These are phyloP conservation scores for Crossoptilon crossoptilon DNA, from an alignment of 2,797 vertebrate genomes.

Conservation along the genomic window DNA sequence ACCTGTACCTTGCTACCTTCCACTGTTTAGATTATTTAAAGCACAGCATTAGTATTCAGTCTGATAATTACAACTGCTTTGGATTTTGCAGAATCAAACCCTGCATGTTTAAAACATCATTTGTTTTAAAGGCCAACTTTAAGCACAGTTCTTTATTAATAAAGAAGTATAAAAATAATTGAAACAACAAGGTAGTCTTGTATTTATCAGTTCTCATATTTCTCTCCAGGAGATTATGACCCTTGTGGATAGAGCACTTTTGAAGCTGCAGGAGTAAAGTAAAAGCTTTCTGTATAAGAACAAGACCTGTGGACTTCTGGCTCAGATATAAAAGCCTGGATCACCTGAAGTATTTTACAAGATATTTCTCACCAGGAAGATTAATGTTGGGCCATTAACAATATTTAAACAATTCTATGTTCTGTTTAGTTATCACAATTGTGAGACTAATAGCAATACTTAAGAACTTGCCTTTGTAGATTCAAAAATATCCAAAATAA, in stretches of 20 bases:
- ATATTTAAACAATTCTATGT: neutral
- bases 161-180: conserved; percentile 21
- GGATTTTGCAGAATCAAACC: neutral
- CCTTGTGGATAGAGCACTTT: conserved; percentile 43
- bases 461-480: neutral
- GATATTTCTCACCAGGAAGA: neutral
- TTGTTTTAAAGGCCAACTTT: neutral
- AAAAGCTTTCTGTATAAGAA: neutral
- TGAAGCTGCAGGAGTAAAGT: conserved; percentile 39
- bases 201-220: neutral
- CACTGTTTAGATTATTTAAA: neutral
- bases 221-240: conserved; percentile 73
- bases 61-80: neutral
- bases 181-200: neutral
- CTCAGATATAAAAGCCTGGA: neutral
- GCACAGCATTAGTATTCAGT: neutral
- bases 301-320: neutral
- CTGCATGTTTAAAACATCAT: neutral
- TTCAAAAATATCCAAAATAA: conserved; percentile 32
- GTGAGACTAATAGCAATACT: neutral
- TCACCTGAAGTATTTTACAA: neutral
- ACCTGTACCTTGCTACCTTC: neutral
- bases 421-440: neutral
- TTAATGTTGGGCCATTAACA: neutral
- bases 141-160: conserved; percentile 40